These are phyloP conservation scores for Stigmatopora argus DNA, from an alignment of 2,113 vertebrate genomes.

Conservation along the genomic window DNA sequence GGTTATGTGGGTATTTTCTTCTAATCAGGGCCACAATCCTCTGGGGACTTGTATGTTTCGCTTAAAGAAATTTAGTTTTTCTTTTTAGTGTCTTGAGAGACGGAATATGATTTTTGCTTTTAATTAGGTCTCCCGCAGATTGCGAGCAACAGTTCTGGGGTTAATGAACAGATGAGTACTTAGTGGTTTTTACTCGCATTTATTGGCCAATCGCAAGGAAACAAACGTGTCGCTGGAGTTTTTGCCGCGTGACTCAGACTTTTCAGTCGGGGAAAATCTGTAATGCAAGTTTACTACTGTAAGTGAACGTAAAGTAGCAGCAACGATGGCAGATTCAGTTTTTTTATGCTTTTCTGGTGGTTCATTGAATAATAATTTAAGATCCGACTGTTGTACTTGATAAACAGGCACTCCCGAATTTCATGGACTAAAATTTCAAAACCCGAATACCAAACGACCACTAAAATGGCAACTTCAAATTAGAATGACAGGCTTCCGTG, in stretches of 20 bases:
- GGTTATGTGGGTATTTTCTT: background rate
- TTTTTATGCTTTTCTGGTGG: no score
- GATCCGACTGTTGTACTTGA: background rate
- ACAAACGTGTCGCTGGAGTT: background rate
- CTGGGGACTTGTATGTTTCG: background rate
- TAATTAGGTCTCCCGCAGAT: constrained; percentile 27
- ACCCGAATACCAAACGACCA: background rate
- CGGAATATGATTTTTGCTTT: constrained; percentile 20
- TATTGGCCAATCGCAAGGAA: background rate
- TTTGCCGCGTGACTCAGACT: background rate
- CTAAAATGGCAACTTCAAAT: background rate
- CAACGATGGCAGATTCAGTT: no score
- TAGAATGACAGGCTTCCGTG: background rate
- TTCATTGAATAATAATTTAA: no score
- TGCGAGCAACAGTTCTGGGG: constrained; percentile 17
- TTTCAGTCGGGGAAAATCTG: no score
- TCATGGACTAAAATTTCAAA: background rate
- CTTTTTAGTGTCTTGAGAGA: constrained; percentile 2
- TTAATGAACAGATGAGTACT: constrained; percentile 26
- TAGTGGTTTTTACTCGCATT: constrained; percentile 5
- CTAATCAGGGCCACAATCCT: background rate
- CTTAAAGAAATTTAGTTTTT: background rate
- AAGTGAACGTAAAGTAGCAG: no score
- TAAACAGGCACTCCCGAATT: background rate
- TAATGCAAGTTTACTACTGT: no score